Evolutionary conservation across 2,797 vertebrate species (phyloP).

Genomic region (Onychomys torridus): DNA sequence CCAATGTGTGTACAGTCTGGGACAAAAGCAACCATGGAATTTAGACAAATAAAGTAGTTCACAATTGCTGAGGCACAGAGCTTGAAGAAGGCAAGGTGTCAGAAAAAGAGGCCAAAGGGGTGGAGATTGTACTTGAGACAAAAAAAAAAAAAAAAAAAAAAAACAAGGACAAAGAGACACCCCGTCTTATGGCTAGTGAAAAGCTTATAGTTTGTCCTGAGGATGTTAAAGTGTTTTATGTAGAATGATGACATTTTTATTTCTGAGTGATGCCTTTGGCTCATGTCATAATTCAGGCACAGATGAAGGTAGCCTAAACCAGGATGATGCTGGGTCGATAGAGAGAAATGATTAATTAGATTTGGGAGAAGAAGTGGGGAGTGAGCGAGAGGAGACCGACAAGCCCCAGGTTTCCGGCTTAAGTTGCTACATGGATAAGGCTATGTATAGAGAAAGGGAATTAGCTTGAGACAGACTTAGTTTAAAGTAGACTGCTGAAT

Average conservation of each 20-base stretch:
- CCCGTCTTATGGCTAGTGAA: background rate
- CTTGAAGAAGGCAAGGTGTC: background rate
- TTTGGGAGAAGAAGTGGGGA: background rate
- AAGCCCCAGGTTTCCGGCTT: constrained; percentile 12
- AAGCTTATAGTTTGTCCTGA: background rate
- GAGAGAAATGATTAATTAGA: constrained; percentile 3
- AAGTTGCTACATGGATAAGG: background rate
- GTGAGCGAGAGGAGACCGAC: background rate
- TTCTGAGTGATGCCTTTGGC: constrained; percentile 33
- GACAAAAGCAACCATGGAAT: background rate
- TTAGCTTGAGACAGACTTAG: background rate
- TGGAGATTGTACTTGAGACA: background rate
- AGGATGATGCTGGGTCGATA: background rate
- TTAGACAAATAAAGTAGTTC: background rate
- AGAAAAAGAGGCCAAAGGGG: background rate
- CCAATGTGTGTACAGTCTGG: background rate
- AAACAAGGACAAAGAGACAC: background rate
- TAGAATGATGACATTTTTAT: background rate
- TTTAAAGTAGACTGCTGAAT: background rate
- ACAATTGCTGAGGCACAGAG: background rate
- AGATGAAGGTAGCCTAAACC: constrained; percentile 13
- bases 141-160: background rate
- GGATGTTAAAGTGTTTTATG: constrained; percentile 2
- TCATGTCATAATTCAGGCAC: constrained; percentile 13
- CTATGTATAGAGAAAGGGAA: background rate